Evolutionary conservation across 2,113 vertebrate species (phyloP), one percentile per base, ranked within the genome.

Genomic region (Alethe diademata): DNA sequence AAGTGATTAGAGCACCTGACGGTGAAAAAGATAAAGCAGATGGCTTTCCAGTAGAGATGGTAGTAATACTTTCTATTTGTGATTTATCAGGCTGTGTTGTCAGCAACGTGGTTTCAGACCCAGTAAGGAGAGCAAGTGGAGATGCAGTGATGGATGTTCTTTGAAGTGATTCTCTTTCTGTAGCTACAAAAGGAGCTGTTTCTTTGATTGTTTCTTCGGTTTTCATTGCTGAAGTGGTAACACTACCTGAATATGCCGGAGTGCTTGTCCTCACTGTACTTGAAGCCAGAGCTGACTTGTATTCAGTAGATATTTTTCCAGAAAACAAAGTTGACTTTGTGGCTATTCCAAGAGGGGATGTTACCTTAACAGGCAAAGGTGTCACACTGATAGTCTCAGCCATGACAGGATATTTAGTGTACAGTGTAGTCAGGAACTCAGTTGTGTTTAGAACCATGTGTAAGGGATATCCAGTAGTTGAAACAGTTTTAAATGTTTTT

Each of bases 401-500:
- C 33, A 38, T 40, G 53, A 64, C 17, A 25, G 88, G 84, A 24
- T 91, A 53, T 64, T 92, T 79, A 53, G 48, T 35, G 5, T 79
- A 38, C 29, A 88, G 90, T 3, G 75, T 89, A 60, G 94, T 96
- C 62, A 89, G 45, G 9, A 88, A 35, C 35, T 45, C 33, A 9
- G 96, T 96, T 61, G 65, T 25, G 33, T 91, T 95, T 88, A 86
- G 45, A 80, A 78, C 50, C 19, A 9, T 3, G 14, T 57, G 25
- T 19, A 48, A 88, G 20, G 93, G 82, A 88, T 94, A 92, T 13
- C 38, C 56, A 54, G 85, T 82, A 79, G 94, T 93, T 58, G 86
- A 92, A 80, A 88, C 36, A 8, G 97, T 97, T 84, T 91, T 83
- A 35, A 96, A 90, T n/a, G 93, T 70, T 92, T 92, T 95, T 87